Conservation (phyloP, 2,888 invertebrate species). For the Drosophila neutralis region DNA sequence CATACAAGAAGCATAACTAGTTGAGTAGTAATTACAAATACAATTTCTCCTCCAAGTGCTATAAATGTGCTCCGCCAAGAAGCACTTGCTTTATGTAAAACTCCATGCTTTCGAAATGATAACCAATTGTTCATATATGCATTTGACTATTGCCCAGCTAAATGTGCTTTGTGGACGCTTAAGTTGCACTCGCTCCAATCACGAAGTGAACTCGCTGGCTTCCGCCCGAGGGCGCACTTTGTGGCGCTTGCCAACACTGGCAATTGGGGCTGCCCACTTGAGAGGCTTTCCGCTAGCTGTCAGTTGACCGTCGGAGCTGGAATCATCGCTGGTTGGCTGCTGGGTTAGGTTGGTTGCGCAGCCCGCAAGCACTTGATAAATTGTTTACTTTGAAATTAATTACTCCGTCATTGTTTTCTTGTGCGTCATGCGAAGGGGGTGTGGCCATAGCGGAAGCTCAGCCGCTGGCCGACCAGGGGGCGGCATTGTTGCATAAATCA, state of each 20-base stretch:
- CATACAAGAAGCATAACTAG: neutral
- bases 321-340: conserved; percentile 38
- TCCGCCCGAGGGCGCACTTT: conserved; percentile 45
- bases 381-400: conserved; percentile 80
- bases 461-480: conserved; percentile 48
- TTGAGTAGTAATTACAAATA: neutral
- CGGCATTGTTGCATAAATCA: conserved; percentile 76
- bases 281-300: conserved; percentile 36
- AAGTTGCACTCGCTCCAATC: conserved; percentile 18
- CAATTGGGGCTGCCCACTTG: conserved; percentile 51
- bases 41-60: neutral
- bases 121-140: conserved; percentile 1
- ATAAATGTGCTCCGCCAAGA: neutral
- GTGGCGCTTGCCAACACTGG: conserved; percentile 51
- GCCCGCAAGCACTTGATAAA: conserved; percentile 70
- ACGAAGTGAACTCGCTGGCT: conserved; percentile 15
- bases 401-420: conserved; percentile 75
- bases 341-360: conserved; percentile 20
- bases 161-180: conserved; percentile 6
- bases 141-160: no score
- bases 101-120: neutral
- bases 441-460: conserved; percentile 50
- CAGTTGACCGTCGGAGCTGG: conserved; percentile 43
- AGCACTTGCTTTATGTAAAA: neutral
- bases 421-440: conserved; percentile 9